Evolutionary conservation across 2,113 vertebrate genomes (phyloP).

Genomic region (Okapia johnstoni): DNA sequence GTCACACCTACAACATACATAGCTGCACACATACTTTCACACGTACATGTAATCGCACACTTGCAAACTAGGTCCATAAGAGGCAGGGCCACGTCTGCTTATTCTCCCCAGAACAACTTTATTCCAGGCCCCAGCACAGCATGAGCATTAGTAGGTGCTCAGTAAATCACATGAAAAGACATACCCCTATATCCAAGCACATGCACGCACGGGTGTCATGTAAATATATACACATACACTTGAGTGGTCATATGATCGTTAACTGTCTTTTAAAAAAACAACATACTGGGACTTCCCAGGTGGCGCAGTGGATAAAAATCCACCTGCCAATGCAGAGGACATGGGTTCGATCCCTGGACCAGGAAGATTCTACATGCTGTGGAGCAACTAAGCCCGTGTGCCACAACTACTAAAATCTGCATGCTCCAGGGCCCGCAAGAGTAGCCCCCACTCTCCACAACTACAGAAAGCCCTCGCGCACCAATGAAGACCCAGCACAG

Average conservation of each 20-base stretch:
- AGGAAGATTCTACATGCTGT: background rate
- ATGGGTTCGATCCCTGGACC: background rate
- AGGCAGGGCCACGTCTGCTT: background rate
- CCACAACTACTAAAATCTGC: background rate
- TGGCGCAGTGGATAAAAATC: background rate
- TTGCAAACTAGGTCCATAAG: background rate
- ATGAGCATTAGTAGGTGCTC: background rate
- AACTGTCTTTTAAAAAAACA: background rate
- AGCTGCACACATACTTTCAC: background rate
- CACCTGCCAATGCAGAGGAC: background rate
- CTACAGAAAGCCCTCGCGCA: background rate
- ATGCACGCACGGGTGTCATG: accelerated
- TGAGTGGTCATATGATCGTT: accelerated
- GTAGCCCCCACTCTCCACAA: background rate
- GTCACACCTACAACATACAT: background rate
- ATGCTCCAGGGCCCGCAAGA: background rate
- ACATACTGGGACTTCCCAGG: background rate
- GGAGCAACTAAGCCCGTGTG: background rate
- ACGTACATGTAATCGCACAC: background rate
- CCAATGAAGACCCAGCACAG: background rate
- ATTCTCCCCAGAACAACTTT: background rate
- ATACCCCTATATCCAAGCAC: background rate
- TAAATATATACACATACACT: background rate
- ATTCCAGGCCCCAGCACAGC: background rate
- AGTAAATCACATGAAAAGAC: background rate